phyloP scores from a whole-genome alignment of 1,140 invertebrate genomes.

The Lutraria rhynchaena region DNA sequence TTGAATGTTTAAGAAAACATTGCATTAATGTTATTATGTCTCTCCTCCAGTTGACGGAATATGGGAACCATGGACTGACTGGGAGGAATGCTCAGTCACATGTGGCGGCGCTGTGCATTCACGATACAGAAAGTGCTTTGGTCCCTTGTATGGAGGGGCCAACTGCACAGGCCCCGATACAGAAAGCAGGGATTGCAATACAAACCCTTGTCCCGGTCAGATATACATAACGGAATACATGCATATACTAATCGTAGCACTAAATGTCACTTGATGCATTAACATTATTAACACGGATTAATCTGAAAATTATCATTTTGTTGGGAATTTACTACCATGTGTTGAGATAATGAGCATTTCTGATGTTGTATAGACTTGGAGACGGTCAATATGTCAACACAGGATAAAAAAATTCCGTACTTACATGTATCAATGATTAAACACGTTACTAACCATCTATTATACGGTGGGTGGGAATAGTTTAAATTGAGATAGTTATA shows the following conservation, averaged over 20 bases:
- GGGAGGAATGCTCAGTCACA: constrained; percentile 48
- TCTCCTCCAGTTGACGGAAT: constrained; percentile 60
- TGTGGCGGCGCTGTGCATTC: constrained; percentile 52
- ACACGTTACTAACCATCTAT: background rate
- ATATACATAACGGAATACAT: background rate
- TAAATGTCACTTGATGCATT: no score
- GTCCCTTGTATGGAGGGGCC: constrained; percentile 63
- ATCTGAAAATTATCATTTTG: no score
- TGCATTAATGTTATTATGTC: no score
- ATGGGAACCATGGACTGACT: constrained; percentile 57
- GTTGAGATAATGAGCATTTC: no score
- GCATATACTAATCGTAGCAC: no score
- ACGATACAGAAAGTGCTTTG: constrained; percentile 15
- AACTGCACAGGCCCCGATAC: constrained; percentile 63
- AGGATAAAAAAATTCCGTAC: no score
- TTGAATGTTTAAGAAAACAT: no score
- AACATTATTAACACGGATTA: no score
- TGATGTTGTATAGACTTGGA: no score
- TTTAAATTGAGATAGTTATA: constrained; percentile 19
- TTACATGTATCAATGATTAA: no score
- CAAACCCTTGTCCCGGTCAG: constrained; percentile 49
- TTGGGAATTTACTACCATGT: no score
- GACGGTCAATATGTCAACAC: no score
- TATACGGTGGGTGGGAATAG: background rate
- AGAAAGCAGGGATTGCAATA: constrained; percentile 47